phyloP scores from a whole-genome alignment of 2,113 vertebrate genomes.

The Anguilla rostrata region DNA sequence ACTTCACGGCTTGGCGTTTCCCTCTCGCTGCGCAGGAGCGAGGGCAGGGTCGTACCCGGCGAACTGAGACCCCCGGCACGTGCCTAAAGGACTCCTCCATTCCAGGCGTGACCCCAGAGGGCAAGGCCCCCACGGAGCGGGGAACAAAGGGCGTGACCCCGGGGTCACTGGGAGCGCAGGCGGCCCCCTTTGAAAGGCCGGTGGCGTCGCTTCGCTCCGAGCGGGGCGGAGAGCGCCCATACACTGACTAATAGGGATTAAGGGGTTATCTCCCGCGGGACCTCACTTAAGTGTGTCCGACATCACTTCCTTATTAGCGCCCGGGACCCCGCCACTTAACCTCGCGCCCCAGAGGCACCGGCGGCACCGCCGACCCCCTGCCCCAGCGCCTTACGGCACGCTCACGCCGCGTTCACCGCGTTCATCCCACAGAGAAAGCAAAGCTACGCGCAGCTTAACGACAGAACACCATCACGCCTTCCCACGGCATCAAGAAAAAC shows the following conservation, averaged over 20 bases:
- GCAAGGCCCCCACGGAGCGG: conserved; percentile 77
- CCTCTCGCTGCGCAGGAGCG: conserved; percentile 18
- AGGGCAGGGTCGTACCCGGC: conserved; percentile 41
- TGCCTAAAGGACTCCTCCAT: conserved; percentile 88
- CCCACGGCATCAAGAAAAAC: too few relatives aligned
- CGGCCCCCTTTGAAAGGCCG: conserved; percentile 74
- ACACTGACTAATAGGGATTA: conserved; percentile 77
- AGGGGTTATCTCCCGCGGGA: conserved; percentile 72
- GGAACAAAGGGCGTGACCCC: conserved; percentile 85
- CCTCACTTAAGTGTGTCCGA: conserved; percentile 62
- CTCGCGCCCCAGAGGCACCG: conserved; percentile 29
- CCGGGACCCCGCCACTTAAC: conserved; percentile 57
- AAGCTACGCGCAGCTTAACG: too few relatives aligned
- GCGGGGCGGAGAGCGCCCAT: conserved; percentile 75
- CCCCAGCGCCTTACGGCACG: not conserved
- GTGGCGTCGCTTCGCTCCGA: conserved; percentile 81
- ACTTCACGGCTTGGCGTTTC: too few relatives aligned
- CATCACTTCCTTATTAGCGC: conserved; percentile 72
- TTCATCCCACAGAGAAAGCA: too few relatives aligned
- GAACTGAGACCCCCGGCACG: conserved; percentile 71
- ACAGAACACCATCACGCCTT: too few relatives aligned
- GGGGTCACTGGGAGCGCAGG: conserved; percentile 77
- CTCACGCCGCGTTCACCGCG: too few relatives aligned
- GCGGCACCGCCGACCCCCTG: not conserved
- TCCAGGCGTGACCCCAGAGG: conserved; percentile 81